Base-by-base conservation (phyloP, 2,797 vertebrate species). In the Vespertilio murinus region DNA sequence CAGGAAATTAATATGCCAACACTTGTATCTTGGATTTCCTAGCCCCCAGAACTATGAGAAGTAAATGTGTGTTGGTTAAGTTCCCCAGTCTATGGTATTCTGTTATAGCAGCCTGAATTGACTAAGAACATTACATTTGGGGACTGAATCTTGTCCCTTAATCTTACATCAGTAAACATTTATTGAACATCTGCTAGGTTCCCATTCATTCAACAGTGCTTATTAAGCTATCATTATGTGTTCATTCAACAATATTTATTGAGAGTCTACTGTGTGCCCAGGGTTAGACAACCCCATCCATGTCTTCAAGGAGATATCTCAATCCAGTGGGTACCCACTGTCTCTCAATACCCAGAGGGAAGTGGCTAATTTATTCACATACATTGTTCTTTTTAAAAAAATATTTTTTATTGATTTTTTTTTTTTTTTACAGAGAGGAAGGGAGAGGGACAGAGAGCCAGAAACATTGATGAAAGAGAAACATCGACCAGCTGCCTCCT, bases 181-280 rank as follows among this genome's bases (percentile, higher is more conserved):
- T 88, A 71, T 47, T 80, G 56, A 89, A 42, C 64, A 79, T 65
- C 5, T 67, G 47, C 61, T 67, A 59, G 54, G 33, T 78, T 81
- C 33, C 33, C 9, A 35, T 52, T 89, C n/a, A 92, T 83, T 79
- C 85, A 69, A 61, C 33, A 71, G 45, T 83, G 23, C 30, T 82
- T 45, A 77, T 70, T 78, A 78, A 91, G 56, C 20, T 69, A n/a
- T 70, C 56, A 67, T n/a, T 65, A 40, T 25, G 2, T 69, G 67
- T 78, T 47, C 49, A 81, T 69, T 85, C 56, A 88, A 77, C 54
- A 88, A 77, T 56, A 93, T 52, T 83, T 92, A 71, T 40, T 59
- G 65, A 85, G 59, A 35, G 6, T n/a, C 45, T 59, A 20, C 18
- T 64, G 7, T 59, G n/a, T 92, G 47, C 42, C 17, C 42, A 59